A percentile compares a stretch with the other conserved stretches of the same genome.
These are phyloP conservation scores for Rhingia rostrata DNA, from an alignment of 2,888 invertebrate genomes.

Conservation along the genomic window DNA sequence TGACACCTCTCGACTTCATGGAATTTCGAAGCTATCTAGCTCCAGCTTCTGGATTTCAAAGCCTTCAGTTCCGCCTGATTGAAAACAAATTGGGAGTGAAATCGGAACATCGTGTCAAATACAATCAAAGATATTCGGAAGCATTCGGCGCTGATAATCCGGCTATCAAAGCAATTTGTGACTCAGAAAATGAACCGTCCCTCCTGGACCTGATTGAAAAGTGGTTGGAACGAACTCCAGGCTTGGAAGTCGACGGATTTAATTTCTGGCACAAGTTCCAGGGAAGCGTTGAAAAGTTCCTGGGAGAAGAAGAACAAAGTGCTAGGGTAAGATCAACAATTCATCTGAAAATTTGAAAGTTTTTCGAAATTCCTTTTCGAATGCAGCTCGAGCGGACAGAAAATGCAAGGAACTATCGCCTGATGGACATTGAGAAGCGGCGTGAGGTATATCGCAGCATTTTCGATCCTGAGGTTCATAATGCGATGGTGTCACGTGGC, in stretches of 20 bases:
- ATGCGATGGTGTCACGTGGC: constrained; percentile 92
- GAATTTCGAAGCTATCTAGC: constrained; percentile 96
- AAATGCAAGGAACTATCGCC: constrained; percentile 86
- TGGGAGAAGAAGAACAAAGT: constrained; percentile 87
- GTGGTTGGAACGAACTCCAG: constrained; percentile 98
- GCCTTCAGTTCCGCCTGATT: constrained; percentile 96
- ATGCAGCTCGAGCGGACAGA: constrained; percentile 86
- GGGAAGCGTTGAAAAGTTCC: constrained; percentile 87
- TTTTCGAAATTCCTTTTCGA: background rate
- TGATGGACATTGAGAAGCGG: constrained; percentile 90
- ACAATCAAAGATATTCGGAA: constrained; percentile 95
- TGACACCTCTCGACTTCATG: constrained; percentile 99
- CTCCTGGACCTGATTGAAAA: constrained; percentile 92
- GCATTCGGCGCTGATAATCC: constrained; percentile 91
- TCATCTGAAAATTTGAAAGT: no score
- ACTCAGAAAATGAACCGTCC: constrained; percentile 93
- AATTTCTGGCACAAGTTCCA: constrained; percentile 97
- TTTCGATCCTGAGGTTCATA: constrained; percentile 92
- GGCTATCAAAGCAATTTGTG: constrained; percentile 84
- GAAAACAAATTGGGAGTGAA: constrained; percentile 95
- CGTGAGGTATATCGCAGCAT: constrained; percentile 94
- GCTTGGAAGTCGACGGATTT: constrained; percentile 91
- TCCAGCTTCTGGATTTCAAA: constrained; percentile 99
- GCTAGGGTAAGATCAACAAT: constrained; percentile 82
- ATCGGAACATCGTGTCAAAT: constrained; percentile 94